phyloP scores from a whole-genome alignment of 2,888 invertebrate species.

The Troides oblongomaculatus region DNA sequence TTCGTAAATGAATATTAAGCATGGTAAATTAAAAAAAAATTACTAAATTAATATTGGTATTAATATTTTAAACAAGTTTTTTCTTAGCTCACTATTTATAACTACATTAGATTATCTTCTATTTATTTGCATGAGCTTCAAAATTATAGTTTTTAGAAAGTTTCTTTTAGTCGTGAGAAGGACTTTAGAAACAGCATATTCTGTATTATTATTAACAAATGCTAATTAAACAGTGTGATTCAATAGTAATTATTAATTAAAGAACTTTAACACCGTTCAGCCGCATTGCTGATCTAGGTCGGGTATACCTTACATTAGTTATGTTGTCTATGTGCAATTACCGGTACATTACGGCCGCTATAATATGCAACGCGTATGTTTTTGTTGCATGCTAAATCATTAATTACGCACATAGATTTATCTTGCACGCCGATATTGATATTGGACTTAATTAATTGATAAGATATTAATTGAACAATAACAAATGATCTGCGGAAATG shows the following conservation, averaged over 20 bases:
- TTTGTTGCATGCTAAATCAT: slow-evolving; percentile 21
- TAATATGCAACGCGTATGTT: slow-evolving; percentile 13
- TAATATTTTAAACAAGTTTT: too few species aligned
- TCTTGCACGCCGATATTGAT: slow-evolving; percentile 16
- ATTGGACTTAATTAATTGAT: slow-evolving; percentile 29
- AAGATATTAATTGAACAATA: slow-evolving; percentile 29
- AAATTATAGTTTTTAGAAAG: too few species aligned
- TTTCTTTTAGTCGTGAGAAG: too few species aligned
- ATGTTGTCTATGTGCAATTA: slow-evolving; percentile 12
- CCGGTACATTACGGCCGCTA: slow-evolving; percentile 10
- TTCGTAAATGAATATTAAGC: too few species aligned
- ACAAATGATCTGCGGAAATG: slow-evolving; percentile 17
- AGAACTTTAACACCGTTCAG: neutral
- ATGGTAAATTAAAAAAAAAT: too few species aligned
- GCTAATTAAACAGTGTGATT: neutral
- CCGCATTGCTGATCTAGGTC: slow-evolving; percentile 3
- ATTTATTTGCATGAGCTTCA: too few species aligned
- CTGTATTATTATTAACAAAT: too few species aligned
- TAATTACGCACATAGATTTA: slow-evolving; percentile 26
- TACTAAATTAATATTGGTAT: too few species aligned
- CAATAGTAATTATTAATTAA: neutral
- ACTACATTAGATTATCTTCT: too few species aligned
- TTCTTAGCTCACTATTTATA: too few species aligned
- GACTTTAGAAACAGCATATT: too few species aligned
- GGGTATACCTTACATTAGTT: slow-evolving; percentile 8